A percentile compares a stretch with the other conserved stretches of the same genome.
Conservation (phyloP, 2,888 invertebrate genomes). For the Ferdinandea cuprea region DNA sequence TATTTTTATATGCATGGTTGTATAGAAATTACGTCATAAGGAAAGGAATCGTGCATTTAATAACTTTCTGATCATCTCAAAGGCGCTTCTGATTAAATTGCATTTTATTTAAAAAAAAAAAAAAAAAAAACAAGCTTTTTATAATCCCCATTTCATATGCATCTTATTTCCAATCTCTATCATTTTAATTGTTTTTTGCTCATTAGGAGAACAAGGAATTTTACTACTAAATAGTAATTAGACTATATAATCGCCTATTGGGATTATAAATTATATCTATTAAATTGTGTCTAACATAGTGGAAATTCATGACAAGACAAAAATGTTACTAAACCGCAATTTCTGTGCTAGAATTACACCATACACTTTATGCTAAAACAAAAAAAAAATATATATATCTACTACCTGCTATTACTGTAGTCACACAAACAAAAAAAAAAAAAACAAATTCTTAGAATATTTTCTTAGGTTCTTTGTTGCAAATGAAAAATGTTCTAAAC, state of each 20-base stretch:
- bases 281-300: slow-evolving; percentile 20
- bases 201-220: slow-evolving; percentile 36
- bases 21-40: slow-evolving; percentile 17
- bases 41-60: slow-evolving; percentile 16
- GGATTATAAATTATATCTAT: slow-evolving; percentile 32
- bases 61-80: slow-evolving; percentile 1
- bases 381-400: slow-evolving; percentile 26
- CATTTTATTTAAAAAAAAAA: slow-evolving; percentile 23
- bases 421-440: background rate
- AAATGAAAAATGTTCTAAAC: slow-evolving; percentile 11
- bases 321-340: slow-evolving; percentile 35
- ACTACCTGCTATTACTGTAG: slow-evolving; percentile 29
- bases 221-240: slow-evolving; percentile 37
- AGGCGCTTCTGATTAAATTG: slow-evolving; percentile 42
- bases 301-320: slow-evolving; percentile 15
- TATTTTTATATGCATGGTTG: slow-evolving; percentile 44
- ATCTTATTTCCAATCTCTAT: background rate
- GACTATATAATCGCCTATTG: slow-evolving; percentile 33
- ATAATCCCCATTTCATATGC: slow-evolving; percentile 13
- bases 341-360: slow-evolving; percentile 23
- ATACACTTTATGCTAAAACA: slow-evolving; percentile 32
- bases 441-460: background rate
- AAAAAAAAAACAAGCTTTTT: slow-evolving; percentile 28
- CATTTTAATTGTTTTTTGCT: slow-evolving; percentile 16
- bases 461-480: slow-evolving; percentile 32